Conservation (phyloP, 2,888 invertebrate genomes). For the Ophion obscuratus region DNA sequence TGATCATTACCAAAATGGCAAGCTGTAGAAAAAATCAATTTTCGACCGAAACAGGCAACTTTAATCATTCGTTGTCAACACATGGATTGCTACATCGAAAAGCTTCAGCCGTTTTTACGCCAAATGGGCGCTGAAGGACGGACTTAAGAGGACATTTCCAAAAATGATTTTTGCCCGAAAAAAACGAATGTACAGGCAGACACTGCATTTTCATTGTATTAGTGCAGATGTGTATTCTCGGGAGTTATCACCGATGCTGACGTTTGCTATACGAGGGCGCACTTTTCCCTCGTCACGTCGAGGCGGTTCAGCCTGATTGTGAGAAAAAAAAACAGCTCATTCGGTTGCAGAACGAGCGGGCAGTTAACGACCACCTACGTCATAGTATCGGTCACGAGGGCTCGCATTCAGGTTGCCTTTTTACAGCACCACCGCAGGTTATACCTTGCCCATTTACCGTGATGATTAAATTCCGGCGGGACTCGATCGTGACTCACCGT, state of each 20-base stretch:
- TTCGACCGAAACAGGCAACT: background rate
- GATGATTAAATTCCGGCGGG: slow-evolving; percentile 54
- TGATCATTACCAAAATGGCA: background rate
- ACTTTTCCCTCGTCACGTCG: slow-evolving; percentile 15
- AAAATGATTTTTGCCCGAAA: background rate
- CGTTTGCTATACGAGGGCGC: slow-evolving; percentile 18
- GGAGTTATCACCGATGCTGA: slow-evolving; percentile 23
- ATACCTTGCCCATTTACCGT: slow-evolving; percentile 37
- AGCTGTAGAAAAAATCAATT: background rate
- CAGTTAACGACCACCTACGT: slow-evolving; percentile 52
- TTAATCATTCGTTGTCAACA: background rate
- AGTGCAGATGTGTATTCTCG: background rate
- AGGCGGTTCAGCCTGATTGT: background rate
- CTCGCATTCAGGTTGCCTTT: slow-evolving; percentile 46
- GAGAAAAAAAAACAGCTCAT: slow-evolving; percentile 25
- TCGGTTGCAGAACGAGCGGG: slow-evolving; percentile 1
- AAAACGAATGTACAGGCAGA: background rate
- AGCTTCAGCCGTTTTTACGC: background rate
- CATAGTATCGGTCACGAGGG: slow-evolving; percentile 30
- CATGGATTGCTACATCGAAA: background rate
- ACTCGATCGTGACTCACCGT: slow-evolving; percentile 43
- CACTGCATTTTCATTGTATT: too few species aligned
- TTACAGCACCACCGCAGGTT: slow-evolving; percentile 32
- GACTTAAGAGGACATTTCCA: too few species aligned
- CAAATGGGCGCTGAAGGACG: too few species aligned